phyloP scores from a whole-genome alignment of 2,888 invertebrate species.

The Isoperla grammatica region DNA sequence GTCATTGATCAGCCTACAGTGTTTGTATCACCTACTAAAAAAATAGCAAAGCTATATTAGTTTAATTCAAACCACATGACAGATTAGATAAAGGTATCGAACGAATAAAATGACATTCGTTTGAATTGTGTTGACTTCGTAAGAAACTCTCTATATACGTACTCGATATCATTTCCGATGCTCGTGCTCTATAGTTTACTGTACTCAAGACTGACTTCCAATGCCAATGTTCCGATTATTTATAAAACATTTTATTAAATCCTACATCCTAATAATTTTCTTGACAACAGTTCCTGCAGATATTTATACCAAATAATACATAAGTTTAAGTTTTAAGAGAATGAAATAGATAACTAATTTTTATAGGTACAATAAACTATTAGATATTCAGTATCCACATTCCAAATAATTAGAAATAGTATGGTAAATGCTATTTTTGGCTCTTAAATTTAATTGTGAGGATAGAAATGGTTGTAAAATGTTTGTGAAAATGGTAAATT shows the following conservation, averaged over 20 bases:
- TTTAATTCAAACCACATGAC: too few species aligned
- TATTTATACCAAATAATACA: conserved; percentile 33
- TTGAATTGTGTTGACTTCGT: too few species aligned
- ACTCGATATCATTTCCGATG: background rate
- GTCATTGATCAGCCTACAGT: too few species aligned
- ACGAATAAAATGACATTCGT: conserved; percentile 1
- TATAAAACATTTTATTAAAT: conserved; percentile 31
- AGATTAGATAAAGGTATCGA: background rate
- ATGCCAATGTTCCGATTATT: conserved; percentile 34
- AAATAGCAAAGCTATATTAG: too few species aligned
- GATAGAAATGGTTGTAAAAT: conserved; percentile 12
- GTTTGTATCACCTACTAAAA: too few species aligned
- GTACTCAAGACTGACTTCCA: conserved; percentile 33
- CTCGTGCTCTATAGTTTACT: conserved; percentile 29
- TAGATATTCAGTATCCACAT: background rate
- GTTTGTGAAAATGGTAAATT: conserved; percentile 1
- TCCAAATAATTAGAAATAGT: conserved; percentile 8
- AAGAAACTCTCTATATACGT: conserved; percentile 4
- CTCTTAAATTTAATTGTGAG: background rate
- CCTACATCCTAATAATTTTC: conserved; percentile 25
- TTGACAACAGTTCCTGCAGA: conserved; percentile 32
- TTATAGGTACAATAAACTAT: background rate
- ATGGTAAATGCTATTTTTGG: conserved; percentile 1
- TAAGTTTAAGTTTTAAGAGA: conserved; percentile 30
- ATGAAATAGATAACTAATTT: conserved; percentile 20